A percentile compares a stretch with the other conserved stretches of the same genome.
Conservation (phyloP, 2,888 invertebrate genomes). For the Polyommatus iphigenia region DNA sequence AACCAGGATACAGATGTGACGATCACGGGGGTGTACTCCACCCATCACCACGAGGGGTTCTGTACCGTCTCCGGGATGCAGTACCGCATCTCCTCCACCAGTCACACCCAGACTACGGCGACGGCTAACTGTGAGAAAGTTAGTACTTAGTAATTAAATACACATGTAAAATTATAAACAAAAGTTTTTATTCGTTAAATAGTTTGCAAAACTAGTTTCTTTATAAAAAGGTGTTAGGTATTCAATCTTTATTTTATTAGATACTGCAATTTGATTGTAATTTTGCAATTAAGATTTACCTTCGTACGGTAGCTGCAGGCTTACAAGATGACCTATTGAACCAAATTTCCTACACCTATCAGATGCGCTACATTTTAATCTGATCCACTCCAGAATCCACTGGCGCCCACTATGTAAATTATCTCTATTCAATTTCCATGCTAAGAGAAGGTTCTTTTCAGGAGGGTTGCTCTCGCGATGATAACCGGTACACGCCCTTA, state of each 20-base stretch:
- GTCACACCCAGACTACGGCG: constrained; percentile 91
- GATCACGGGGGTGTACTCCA: constrained; percentile 91
- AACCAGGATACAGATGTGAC: constrained; percentile 93
- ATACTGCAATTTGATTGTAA: too few species aligned
- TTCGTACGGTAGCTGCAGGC: too few species aligned
- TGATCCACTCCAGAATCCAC: neutral
- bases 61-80: constrained; percentile 93
- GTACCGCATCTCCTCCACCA: constrained; percentile 92
- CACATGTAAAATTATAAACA: too few species aligned
- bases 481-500: constrained; percentile 87
- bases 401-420: neutral
- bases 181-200: too few species aligned
- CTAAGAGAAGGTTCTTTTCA: constrained; percentile 43
- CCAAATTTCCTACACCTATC: too few species aligned
- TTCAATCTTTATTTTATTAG: too few species aligned
- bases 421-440: constrained; percentile 2
- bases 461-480: constrained; percentile 72
- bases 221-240: too few species aligned
- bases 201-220: too few species aligned
- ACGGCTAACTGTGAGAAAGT: constrained; percentile 87
- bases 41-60: constrained; percentile 90
- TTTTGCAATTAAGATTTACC: too few species aligned
- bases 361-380: too few species aligned
- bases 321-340: too few species aligned
- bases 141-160: constrained; percentile 46